Conservation (phyloP, 2,888 invertebrate genomes). For the Harmothoe impar region DNA sequence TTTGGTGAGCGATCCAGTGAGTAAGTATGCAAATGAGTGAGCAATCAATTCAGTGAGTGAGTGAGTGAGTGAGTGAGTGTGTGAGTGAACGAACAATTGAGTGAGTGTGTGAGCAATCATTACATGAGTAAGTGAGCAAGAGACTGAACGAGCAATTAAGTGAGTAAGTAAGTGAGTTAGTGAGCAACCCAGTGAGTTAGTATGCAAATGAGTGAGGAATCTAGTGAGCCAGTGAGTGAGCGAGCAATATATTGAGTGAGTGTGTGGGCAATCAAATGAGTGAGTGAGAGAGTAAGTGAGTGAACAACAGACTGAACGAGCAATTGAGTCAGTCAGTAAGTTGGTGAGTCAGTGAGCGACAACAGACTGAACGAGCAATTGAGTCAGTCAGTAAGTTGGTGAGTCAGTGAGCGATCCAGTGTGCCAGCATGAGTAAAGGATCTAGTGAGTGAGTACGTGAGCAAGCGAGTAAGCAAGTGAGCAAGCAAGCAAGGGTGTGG, state of each 20-base stretch:
- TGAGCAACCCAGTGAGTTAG: conserved; percentile 49
- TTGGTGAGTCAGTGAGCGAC: neutral
- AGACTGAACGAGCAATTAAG: neutral
- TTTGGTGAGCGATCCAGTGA: neutral
- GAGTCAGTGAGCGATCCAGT: neutral
- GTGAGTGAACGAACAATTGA: neutral
- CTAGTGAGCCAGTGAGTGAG: neutral
- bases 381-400: too few species aligned
- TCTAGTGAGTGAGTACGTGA: neutral
- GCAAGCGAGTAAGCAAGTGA: neutral
- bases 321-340: neutral
- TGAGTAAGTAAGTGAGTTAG: conserved; percentile 50
- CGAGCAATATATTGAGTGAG: neutral
- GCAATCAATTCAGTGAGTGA: neutral
- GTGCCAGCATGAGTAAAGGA: too few species aligned
- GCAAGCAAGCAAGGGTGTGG: neutral
- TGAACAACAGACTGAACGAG: neutral
- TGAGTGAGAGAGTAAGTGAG: conserved; percentile 37
- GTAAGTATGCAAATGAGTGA: neutral
- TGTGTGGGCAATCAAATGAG: conserved; percentile 13
- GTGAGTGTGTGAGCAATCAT: too few species aligned
- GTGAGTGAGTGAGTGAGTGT: neutral
- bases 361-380: neutral
- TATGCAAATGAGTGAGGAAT: neutral
- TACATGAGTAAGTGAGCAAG: conserved; percentile 6